These are phyloP conservation scores for Gnathochromis pfefferi DNA, from an alignment of 2,113 vertebrate species.

Conservation along the genomic window DNA sequence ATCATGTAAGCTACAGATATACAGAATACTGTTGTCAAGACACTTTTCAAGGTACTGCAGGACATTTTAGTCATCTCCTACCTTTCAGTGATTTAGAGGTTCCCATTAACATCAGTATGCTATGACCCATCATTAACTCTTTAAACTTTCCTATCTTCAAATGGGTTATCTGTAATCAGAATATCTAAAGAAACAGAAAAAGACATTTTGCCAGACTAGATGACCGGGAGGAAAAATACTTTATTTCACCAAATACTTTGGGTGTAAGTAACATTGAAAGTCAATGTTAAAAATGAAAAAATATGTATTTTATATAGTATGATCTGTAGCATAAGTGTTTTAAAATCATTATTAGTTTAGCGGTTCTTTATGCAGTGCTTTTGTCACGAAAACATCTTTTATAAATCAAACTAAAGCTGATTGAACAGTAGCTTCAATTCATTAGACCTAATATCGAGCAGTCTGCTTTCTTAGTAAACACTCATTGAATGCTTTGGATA, in stretches of 20 bases:
- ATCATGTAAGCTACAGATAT: neutral
- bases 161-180: neutral
- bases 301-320: neutral
- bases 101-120: neutral
- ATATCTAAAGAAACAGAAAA: neutral
- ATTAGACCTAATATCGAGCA: neutral
- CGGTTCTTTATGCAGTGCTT: neutral
- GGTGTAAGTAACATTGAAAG: neutral
- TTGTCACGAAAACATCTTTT: neutral
- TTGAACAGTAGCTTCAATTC: neutral
- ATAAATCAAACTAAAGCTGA: neutral
- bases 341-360: neutral
- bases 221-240: neutral
- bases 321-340: neutral
- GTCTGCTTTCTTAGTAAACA: neutral
- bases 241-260: neutral
- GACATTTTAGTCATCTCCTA: neutral
- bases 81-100: neutral
- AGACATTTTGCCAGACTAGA: neutral
- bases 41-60: neutral
- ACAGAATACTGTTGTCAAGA: neutral
- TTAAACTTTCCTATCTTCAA: neutral
- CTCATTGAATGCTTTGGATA: neutral
- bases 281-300: neutral
- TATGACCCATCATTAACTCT: neutral